phyloP scores from a whole-genome alignment of 2,888 invertebrate genomes.

The Tenthredo amoena region DNA sequence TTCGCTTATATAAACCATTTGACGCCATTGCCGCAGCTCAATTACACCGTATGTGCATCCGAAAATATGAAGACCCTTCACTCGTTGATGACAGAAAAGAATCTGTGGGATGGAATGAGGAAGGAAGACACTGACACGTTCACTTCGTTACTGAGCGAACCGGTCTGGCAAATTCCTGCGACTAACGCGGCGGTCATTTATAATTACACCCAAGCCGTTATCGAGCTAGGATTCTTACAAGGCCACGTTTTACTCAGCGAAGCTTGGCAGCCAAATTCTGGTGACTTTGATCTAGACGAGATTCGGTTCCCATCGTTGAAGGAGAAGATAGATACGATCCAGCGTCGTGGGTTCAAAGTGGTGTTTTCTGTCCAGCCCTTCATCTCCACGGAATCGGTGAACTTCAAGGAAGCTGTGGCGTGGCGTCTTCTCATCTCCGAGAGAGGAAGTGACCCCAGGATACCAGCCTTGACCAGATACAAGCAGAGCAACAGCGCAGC shows the following conservation, averaged over 20 bases:
- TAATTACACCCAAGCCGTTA: conserved; percentile 91
- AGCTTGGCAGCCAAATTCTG: conserved; percentile 91
- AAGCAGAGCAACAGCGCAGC: conserved; percentile 90
- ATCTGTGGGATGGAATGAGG: conserved; percentile 91
- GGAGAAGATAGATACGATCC: conserved; percentile 89
- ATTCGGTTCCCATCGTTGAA: conserved; percentile 88
- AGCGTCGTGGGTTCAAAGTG: conserved; percentile 91
- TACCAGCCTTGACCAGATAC: conserved; percentile 91
- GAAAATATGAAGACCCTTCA: conserved; percentile 89
- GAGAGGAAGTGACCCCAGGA: conserved; percentile 87
- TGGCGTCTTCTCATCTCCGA: conserved; percentile 89
- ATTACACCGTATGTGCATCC: conserved; percentile 92
- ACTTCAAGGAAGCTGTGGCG: conserved; percentile 89
- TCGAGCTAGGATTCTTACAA: conserved; percentile 88
- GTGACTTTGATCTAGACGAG: conserved; percentile 91
- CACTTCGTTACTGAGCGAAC: conserved; percentile 89
- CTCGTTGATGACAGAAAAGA: conserved; percentile 88
- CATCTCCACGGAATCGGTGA: conserved; percentile 91
- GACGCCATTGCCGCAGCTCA: conserved; percentile 86
- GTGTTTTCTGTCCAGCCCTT: conserved; percentile 95
- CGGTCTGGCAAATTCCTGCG: conserved; percentile 92
- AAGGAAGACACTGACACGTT: conserved; percentile 87
- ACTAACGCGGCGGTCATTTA: conserved; percentile 85
- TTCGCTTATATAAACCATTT: conserved; percentile 89
- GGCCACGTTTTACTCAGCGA: conserved; percentile 90